These are phyloP conservation scores for Malthinus flaveolus DNA, from an alignment of 2,888 invertebrate species.

Conservation along the genomic window DNA sequence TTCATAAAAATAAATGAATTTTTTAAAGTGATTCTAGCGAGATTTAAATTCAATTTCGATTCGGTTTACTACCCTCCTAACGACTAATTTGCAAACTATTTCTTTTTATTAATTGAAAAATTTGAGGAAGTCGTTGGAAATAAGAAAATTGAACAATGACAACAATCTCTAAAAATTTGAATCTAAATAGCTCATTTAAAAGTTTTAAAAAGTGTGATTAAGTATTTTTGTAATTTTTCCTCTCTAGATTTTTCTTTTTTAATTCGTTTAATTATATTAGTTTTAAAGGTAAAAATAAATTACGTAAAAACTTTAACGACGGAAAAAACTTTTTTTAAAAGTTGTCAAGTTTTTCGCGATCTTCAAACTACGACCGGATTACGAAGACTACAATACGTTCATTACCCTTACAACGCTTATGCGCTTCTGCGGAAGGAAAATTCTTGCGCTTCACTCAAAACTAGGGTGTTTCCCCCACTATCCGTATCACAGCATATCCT, in stretches of 20 bases:
- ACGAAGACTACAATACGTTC: slow-evolving; percentile 23
- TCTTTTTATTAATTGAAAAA: neutral
- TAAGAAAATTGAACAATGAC: neutral
- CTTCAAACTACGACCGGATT: slow-evolving; percentile 25
- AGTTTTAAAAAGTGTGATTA: neutral
- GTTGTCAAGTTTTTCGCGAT: slow-evolving; percentile 26
- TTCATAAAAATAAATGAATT: neutral
- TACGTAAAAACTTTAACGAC: neutral
- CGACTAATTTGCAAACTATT: neutral
- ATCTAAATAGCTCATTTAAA: neutral
- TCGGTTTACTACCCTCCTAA: neutral
- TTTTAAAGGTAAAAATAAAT: neutral
- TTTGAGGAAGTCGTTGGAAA: neutral
- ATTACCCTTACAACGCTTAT: slow-evolving; percentile 24
- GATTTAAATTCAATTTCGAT: no score
- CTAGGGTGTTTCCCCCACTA: slow-evolving; percentile 30
- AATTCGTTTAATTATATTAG: neutral
- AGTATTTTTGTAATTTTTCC: no score
- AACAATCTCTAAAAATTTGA: neutral
- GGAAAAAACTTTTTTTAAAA: neutral
- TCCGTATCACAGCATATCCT: slow-evolving; percentile 31
- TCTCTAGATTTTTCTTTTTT: no score
- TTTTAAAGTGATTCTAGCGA: neutral
- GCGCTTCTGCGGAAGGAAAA: slow-evolving; percentile 27
- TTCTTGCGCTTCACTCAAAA: slow-evolving; percentile 25